phyloP scores from a whole-genome alignment of 2,888 invertebrate genomes.

The Melinaea menophilus region DNA sequence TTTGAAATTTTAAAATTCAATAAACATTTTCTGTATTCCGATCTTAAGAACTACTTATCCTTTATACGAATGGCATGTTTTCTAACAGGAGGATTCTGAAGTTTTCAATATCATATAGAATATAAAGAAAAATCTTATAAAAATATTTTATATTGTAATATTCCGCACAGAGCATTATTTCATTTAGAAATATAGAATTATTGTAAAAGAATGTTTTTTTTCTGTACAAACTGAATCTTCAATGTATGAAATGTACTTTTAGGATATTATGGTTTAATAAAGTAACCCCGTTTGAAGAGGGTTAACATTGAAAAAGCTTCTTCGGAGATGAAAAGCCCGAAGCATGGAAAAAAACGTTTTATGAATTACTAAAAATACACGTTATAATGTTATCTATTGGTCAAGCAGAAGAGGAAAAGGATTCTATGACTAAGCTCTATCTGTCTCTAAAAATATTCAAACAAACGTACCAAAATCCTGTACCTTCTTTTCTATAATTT shows the following conservation, averaged over 20 bases:
- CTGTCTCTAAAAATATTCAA: too few relatives aligned
- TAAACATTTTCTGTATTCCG: not conserved
- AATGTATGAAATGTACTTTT: not conserved
- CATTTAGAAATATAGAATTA: too few relatives aligned
- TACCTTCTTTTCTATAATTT: too few relatives aligned
- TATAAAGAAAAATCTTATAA: too few relatives aligned
- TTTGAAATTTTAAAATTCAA: not conserved
- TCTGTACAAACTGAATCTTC: not conserved
- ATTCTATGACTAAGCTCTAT: not conserved
- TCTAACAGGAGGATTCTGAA: not conserved
- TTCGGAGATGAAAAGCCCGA: not conserved
- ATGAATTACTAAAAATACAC: conserved; percentile 1
- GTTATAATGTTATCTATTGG: conserved; percentile 3
- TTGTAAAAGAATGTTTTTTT: not conserved
- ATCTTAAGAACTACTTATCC: not conserved
- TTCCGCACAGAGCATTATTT: too few relatives aligned
- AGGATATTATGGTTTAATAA: conserved; percentile 4
- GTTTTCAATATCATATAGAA: not conserved
- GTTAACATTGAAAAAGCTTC: conserved; percentile 5
- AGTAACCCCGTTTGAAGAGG: conserved; percentile 5
- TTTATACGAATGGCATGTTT: not conserved
- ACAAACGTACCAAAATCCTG: too few relatives aligned
- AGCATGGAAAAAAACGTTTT: not conserved
- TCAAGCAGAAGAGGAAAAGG: not conserved
- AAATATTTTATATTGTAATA: too few relatives aligned